These are phyloP conservation scores for Criorhina ranunculi DNA, from an alignment of 2,888 invertebrate genomes.

Conservation along the genomic window DNA sequence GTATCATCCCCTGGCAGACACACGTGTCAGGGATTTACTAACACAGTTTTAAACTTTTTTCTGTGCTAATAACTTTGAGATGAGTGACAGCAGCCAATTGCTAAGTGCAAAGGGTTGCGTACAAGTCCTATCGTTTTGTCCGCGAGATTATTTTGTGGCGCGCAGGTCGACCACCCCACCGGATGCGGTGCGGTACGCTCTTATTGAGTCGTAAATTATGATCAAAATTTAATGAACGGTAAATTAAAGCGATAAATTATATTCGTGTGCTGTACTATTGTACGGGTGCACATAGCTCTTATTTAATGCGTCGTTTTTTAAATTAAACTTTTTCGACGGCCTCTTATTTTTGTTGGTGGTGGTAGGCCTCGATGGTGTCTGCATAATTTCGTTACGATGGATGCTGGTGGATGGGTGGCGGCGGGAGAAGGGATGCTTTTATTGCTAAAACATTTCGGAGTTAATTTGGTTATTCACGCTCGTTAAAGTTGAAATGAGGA, in stretches of 20 bases:
- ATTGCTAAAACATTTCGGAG: constrained; percentile 49
- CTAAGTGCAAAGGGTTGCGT: constrained; percentile 59
- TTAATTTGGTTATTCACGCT: constrained; percentile 59
- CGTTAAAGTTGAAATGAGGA: constrained; percentile 50
- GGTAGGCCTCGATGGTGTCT: constrained; percentile 14
- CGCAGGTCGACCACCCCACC: constrained; percentile 20
- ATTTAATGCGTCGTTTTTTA: constrained; percentile 43
- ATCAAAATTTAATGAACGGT: constrained; percentile 79
- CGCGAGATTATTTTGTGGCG: constrained; percentile 45
- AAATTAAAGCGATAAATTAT: constrained; percentile 79
- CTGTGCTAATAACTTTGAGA: constrained; percentile 62
- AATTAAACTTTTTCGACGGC: constrained; percentile 57
- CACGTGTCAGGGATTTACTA: constrained; percentile 70
- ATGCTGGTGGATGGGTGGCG: neutral
- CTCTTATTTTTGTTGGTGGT: too few relatives aligned
- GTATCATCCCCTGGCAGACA: constrained; percentile 50
- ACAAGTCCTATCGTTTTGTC: constrained; percentile 61
- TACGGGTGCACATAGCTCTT: constrained; percentile 32
- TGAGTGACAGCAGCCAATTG: constrained; percentile 71
- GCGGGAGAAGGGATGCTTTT: constrained; percentile 35
- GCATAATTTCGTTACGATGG: constrained; percentile 3
- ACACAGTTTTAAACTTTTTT: constrained; percentile 62
- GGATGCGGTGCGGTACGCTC: constrained; percentile 24
- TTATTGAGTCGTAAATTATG: constrained; percentile 79
- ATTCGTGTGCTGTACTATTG: constrained; percentile 52